Base-by-base conservation (phyloP, 2,797 vertebrate genomes). In the Philypnodon macrostomus region DNA sequence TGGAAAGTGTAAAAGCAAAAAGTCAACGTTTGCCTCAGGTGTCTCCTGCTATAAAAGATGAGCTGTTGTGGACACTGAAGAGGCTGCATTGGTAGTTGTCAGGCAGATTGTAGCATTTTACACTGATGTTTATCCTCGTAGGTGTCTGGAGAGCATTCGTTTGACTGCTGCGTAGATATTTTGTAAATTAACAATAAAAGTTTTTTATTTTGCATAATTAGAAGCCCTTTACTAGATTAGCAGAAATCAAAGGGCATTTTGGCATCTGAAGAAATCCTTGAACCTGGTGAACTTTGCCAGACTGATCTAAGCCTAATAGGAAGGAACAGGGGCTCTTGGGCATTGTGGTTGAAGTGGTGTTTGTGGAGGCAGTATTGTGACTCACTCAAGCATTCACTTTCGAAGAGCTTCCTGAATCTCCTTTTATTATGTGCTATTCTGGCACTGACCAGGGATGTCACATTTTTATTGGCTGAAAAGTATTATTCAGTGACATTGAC, bases 371-470 rank as follows among this genome's bases (percentile, higher is more conserved):
- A 18, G 63, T 70, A 81, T 81, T 88, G 84, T 83, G 78, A 85
- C 62, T 86, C 79, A 79, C 68, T 85, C 71, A 87, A 75, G 77
- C 63, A 47, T 87, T 83, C 63, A 60, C 58, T 79, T 85, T 86
- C 70, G 85, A 62, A 60, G 77, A 85, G 75, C 64, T 85, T 89
- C 84, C 82, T 77, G 75, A 63, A 76, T 63, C 61, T 81, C 61
- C 58, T 52, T 53, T 60, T 61, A 79, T 81, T 87, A 75, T 86
- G 74, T 58, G 61, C 46, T 69, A 65, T 53, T 84, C 60, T 75
- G 79, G 57, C 59, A 63, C 68, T 34, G 67, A 85, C 67, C 75
- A 75, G 52, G 72, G 81, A 76, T 66, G 66, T 76, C 75, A 68
- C 62, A 64, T 83, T n/a, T 84, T 84, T 81, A 80, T 72, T 85